These are phyloP conservation scores for Limnephilus marmoratus DNA, from an alignment of 2,888 invertebrate species.

Conservation along the genomic window DNA sequence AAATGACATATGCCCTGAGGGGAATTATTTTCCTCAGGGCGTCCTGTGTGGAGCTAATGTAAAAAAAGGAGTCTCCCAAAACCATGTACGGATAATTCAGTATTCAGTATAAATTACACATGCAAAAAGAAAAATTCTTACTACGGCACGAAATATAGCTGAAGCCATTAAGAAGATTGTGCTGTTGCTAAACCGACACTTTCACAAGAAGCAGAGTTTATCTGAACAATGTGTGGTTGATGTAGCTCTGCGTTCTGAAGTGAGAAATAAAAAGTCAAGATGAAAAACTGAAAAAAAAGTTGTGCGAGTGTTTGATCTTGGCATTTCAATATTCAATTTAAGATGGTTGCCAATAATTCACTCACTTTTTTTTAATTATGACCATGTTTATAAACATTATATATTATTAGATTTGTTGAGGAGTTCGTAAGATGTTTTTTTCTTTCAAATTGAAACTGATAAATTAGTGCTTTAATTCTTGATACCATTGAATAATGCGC, in stretches of 20 bases:
- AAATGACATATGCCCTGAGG: too few species aligned
- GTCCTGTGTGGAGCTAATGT: too few species aligned
- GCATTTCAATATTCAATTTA: background rate
- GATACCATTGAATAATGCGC: too few species aligned
- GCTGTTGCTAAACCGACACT: background rate
- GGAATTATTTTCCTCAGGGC: too few species aligned
- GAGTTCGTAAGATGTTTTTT: background rate
- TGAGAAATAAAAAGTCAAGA: background rate
- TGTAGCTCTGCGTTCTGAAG: background rate
- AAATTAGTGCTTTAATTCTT: too few species aligned
- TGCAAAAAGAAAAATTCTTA: background rate
- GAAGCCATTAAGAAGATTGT: constrained; percentile 2
- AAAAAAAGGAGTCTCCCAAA: background rate
- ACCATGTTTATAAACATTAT: background rate
- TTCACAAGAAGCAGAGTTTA: background rate
- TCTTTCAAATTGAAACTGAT: background rate
- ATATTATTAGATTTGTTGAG: background rate
- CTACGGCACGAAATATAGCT: background rate
- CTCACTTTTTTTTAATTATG: background rate
- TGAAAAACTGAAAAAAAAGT: background rate
- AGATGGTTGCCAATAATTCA: background rate
- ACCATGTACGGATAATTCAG: background rate
- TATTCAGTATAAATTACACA: background rate
- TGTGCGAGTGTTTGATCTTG: background rate
- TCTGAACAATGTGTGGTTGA: background rate